Evolutionary conservation across 2,888 invertebrate species (phyloP), one percentile per base, ranked within the genome.

Genomic region (Clivina fossor): DNA sequence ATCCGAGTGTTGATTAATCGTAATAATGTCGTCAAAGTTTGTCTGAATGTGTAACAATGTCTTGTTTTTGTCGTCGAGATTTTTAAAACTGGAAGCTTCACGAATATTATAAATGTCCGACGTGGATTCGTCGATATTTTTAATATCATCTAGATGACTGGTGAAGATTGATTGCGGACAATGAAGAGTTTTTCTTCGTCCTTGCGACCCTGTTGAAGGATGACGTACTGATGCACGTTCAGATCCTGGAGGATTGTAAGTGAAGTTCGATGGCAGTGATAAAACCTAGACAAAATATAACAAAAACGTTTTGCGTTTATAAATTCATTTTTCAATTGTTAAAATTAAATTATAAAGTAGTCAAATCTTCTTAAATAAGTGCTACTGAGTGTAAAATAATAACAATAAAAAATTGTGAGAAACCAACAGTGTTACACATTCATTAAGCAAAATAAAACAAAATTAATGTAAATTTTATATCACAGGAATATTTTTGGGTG

Each of bases 201-300:
- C 67, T 63, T 70, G 67, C 1, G 65, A 64, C 22, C 64, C 61
- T 53, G 64, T 60, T 2, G 70, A 66, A 2, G 70, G 66, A 54
- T 68, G 66, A n/a, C 66, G 62, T 46, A 69, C 26, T 38, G 64
- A 61, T 22, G 69, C 57, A 61, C 68, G 68, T 28, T 63, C 60
- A 13, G 69, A 71, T 5, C 80, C 80, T 28, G 87, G 86, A 60
- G 88, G 87, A 72, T 86, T 88, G 75, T 90, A 91, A 24, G 85
- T 89, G 73, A 91, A 92, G 74, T 91, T 88, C 53, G 89, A 84
- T 51, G 91, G 91, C 63, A 91, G 80, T 56, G 91, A 91, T 59
- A 86, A 83, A 65, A 90, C 85, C 75, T 80, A 71, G n/a, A n/a
- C n/a, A n/a, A n/a, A n/a, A n/a, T n/a, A n/a, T n/a, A n/a, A n/a